A percentile compares a stretch with the other conserved stretches of the same genome.
These are phyloP conservation scores for Poliocrania exsul DNA, from an alignment of 2,797 vertebrate species.

Conservation along the genomic window DNA sequence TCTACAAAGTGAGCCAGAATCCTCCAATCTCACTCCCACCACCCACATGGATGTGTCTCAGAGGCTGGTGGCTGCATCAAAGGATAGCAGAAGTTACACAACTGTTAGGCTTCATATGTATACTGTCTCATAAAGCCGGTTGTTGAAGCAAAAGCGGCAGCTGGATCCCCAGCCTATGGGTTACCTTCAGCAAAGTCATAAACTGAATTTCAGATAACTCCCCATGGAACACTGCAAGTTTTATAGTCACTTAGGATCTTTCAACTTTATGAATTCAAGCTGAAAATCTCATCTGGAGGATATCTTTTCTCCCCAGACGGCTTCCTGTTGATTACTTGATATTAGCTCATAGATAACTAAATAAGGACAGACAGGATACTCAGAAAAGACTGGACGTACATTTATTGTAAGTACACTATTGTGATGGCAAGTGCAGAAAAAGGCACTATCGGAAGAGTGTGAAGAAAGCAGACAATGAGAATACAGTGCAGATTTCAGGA, in stretches of 20 bases:
- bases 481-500: not conserved
- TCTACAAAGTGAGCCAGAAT: no score
- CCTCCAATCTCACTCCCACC: not conserved
- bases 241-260: not conserved
- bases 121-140: not conserved
- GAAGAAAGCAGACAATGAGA: not conserved
- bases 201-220: not conserved
- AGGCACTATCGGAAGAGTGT: not conserved
- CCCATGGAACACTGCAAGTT: not conserved
- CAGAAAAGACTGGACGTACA: not conserved
- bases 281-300: not conserved
- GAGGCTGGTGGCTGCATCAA: not conserved
- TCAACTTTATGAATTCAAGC: not conserved
- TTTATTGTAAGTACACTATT: not conserved
- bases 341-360: not conserved
- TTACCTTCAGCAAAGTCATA: not conserved
- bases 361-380: not conserved
- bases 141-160: not conserved
- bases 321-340: not conserved
- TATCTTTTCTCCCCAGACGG: not conserved
- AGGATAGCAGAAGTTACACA: not conserved
- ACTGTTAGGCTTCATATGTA: not conserved
- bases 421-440: not conserved
- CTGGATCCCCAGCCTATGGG: not conserved
- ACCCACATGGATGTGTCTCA: rapidly evolving